Percentiles rank a stretch among this genome's conserved stretches.
Evolutionary conservation across 2,797 vertebrate species (phyloP).

Genomic region (Serranus cabrilla): DNA sequence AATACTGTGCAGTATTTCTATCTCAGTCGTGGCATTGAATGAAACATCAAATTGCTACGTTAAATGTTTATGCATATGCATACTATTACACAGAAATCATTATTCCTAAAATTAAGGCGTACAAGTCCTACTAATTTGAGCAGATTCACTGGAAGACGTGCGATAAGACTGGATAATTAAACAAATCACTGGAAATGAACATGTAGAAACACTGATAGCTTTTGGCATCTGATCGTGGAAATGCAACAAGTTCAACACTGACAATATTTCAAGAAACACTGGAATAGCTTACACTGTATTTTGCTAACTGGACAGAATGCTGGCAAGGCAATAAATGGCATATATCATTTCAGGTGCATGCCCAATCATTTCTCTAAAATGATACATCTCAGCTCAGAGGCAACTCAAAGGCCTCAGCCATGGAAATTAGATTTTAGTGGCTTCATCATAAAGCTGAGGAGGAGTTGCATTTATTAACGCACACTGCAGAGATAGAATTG

Average conservation of each 20-base stretch:
- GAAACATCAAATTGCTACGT: slow-evolving; percentile 34
- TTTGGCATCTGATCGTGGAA: slow-evolving; percentile 45
- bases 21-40: slow-evolving; percentile 44
- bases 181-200: slow-evolving; percentile 75
- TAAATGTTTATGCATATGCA: slow-evolving; percentile 3
- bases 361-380: slow-evolving; percentile 66
- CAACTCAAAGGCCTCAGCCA: slow-evolving; percentile 18
- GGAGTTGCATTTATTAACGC: slow-evolving; percentile 30
- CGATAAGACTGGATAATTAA: slow-evolving; percentile 67
- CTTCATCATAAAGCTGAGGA: slow-evolving; percentile 40
- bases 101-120: slow-evolving; percentile 3
- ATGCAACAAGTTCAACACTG: slow-evolving; percentile 68
- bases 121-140: slow-evolving; percentile 27
- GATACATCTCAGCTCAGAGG: slow-evolving; percentile 46
- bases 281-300: slow-evolving; percentile 76
- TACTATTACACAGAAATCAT: neutral
- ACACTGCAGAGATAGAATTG: slow-evolving; percentile 32
- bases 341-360: slow-evolving; percentile 54
- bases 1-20: slow-evolving; percentile 28
- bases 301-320: slow-evolving; percentile 70
- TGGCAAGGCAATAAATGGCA: slow-evolving; percentile 54
- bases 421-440: slow-evolving; percentile 35
- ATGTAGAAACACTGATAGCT: slow-evolving; percentile 73
- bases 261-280: slow-evolving; percentile 77
- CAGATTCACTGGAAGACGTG: slow-evolving; percentile 61